Evolutionary conservation across 2,113 vertebrate species (phyloP), one percentile per base, ranked within the genome.

Genomic region (Sorex araneus): DNA sequence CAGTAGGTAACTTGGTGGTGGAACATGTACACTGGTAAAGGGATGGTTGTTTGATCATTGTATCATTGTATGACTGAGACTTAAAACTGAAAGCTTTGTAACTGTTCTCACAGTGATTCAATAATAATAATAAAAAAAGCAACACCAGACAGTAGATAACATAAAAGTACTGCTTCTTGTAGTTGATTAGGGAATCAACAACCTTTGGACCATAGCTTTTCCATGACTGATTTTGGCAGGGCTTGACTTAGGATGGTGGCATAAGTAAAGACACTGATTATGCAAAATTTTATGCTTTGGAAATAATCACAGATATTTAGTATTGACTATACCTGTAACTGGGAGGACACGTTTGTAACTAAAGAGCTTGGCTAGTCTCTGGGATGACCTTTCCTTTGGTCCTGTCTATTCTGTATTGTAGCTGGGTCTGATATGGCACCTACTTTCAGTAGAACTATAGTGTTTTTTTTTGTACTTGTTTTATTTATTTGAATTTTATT

Each of bases 391-490:
- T 95, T 87, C 73, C 36, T 83, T 82, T 84, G 32, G 67, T 71
- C 28, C n/a, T 73, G 3, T 90, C 15, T 80, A 75, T 23, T 92
- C 34, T 89, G 15, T 32, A 81, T 84, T 89, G 47, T 18, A 92
- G 25, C 27, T 80, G 12, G 76, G 25, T 91, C 75, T 84, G 28
- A 81, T 80, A 47, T 15, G 43, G 85, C 32, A 78, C 34, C 57
- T 30, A 32, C 27, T 79, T 66, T 69, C 19, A 63, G 25, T 60
- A 93, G 54, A 76, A 84, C 3, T 40, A 1, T 74, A 54, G 86
- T 36, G 89, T 77, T 69, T 94, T 93, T 70, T 93, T 93, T 64
- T 75, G 81, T 71, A 40, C 84, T 84, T 85, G n/a, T 75, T 79
- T 86, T 27, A 16, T 85, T 25, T 93, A 36, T 80, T 92, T 90